Conservation (phyloP, 2,113 vertebrate genomes). For the Tylochromis polylepis region DNA sequence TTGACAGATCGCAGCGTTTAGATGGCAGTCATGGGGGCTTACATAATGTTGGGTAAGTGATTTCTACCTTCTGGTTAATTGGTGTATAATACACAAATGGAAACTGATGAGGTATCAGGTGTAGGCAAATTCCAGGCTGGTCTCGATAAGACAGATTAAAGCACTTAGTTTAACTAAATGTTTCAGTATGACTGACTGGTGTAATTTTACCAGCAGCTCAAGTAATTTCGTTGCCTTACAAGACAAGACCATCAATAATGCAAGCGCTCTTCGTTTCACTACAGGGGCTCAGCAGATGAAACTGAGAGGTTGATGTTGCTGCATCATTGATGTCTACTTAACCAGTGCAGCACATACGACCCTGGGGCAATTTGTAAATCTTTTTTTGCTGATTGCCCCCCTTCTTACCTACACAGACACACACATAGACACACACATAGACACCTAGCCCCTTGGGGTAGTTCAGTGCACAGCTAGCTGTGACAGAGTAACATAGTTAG, state of each 20-base stretch:
- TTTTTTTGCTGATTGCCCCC: constrained; percentile 45
- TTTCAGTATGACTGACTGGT: constrained; percentile 25
- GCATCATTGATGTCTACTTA: constrained; percentile 68
- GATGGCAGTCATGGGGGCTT: neutral
- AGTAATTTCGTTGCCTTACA: constrained; percentile 47
- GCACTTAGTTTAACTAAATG: constrained; percentile 35
- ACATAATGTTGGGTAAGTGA: neutral
- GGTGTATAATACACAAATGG: neutral
- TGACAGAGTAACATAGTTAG: constrained; percentile 40
- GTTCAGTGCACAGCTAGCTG: constrained; percentile 26
- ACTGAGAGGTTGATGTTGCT: constrained; percentile 53
- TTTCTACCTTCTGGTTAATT: neutral
- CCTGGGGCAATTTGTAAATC: constrained; percentile 16
- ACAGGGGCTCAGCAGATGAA: constrained; percentile 51
- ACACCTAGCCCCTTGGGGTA: neutral
- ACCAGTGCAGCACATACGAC: constrained; percentile 39
- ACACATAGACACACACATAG: neutral
- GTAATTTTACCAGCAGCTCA: constrained; percentile 18
- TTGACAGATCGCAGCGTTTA: neutral
- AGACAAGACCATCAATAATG: constrained; percentile 58
- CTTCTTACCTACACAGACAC: neutral
- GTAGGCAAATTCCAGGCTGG: neutral
- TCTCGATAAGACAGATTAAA: constrained; percentile 16
- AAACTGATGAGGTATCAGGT: neutral
- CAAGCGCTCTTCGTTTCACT: constrained; percentile 41